Percentiles rank a stretch among this genome's conserved stretches.
Conservation (phyloP, 2,113 vertebrate species). For the human (Homo sapiens) region GRCh38 chr7:118034001-118034500, state of each 20-base stretch:
- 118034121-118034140: background rate
- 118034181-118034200: background rate
- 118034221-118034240: background rate
- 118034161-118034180: background rate
- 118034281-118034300: background rate
- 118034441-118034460: background rate
- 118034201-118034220: background rate
- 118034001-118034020: background rate
- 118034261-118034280: background rate
- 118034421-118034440: background rate
- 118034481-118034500: background rate
- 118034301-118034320: background rate
- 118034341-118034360: background rate
- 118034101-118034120: background rate
- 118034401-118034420: background rate
- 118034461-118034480: background rate
- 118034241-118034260: background rate
- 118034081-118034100: background rate
- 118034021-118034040: background rate
- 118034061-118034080: background rate
- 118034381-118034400: background rate
- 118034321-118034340: background rate
- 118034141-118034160: background rate
- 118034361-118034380: background rate
- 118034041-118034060: background rate